These are phyloP conservation scores for Ophioninae sp. DNA, from an alignment of 2,888 invertebrate genomes.

Conservation along the genomic window DNA sequence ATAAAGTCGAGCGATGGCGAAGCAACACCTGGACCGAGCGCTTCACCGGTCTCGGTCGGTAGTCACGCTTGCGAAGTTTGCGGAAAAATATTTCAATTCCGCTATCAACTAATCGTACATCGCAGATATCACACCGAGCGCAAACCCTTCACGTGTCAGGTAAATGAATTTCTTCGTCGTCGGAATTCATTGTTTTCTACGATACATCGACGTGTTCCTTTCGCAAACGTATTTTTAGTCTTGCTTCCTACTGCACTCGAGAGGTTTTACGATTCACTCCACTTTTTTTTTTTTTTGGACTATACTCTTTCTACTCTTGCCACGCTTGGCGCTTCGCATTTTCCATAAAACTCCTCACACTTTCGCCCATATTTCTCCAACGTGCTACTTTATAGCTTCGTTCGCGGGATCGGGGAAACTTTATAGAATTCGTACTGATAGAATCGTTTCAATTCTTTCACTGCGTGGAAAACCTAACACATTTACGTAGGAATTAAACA, in stretches of 20 bases:
- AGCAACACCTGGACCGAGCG: conserved; percentile 81
- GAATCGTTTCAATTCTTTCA: no score
- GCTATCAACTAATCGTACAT: conserved; percentile 93
- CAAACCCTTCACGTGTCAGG: conserved; percentile 89
- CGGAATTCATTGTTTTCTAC: not conserved
- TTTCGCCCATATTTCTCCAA: no score
- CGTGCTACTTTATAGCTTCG: no score
- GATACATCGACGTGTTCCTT: not conserved
- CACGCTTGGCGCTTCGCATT: no score
- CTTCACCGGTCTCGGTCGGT: conserved; percentile 84
- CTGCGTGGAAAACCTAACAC: no score
- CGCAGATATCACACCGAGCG: conserved; percentile 92
- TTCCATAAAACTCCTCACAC: no score
- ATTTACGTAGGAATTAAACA: no score
- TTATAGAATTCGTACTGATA: no score
- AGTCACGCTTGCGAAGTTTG: conserved; percentile 92
- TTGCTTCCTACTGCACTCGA: not conserved
- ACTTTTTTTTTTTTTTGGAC: no score
- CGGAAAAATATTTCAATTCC: conserved; percentile 93
- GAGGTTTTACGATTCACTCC: not conserved
- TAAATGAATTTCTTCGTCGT: conserved; percentile 60
- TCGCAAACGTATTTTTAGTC: not conserved
- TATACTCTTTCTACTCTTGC: no score
- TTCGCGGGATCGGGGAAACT: no score
- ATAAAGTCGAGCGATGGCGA: conserved; percentile 78